Evolutionary conservation across 2,113 vertebrate genomes (phyloP).

Genomic region (Pelmatolapia mariae): DNA sequence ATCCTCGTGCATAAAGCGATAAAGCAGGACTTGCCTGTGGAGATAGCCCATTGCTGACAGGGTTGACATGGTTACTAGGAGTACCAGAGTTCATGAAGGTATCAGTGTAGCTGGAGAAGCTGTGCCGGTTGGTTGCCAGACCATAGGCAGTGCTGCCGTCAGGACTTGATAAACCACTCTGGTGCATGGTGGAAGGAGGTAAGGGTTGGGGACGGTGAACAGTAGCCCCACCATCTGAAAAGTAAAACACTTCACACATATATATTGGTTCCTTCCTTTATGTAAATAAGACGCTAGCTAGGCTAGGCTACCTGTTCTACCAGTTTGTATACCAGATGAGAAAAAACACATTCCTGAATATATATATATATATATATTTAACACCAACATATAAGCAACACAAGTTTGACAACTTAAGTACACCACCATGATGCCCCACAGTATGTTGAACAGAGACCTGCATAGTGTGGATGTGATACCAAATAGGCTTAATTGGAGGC

Average conservation of each 20-base stretch:
- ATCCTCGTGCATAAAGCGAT: not conserved
- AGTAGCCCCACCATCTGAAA: slow-evolving; percentile 80
- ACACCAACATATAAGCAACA: not conserved
- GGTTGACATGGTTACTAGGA: slow-evolving; percentile 88
- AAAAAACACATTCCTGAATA: not conserved
- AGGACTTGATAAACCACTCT: slow-evolving; percentile 75
- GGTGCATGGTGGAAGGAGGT: slow-evolving; percentile 94
- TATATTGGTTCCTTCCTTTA: not conserved
- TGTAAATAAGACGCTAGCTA: not conserved
- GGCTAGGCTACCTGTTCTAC: not conserved
- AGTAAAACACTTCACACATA: not conserved
- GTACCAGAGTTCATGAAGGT: slow-evolving; percentile 88
- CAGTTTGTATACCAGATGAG: not conserved
- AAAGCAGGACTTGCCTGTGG: slow-evolving; percentile 80
- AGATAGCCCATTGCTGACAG: slow-evolving; percentile 90
- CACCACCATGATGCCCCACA: not conserved
- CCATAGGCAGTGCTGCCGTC: slow-evolving; percentile 85
- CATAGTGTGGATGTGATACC: not conserved
- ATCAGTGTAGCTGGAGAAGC: slow-evolving; percentile 95
- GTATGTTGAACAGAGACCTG: not conserved
- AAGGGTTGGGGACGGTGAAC: slow-evolving; percentile 93
- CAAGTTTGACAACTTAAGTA: not conserved
- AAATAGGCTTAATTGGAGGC: not conserved
- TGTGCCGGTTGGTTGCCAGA: slow-evolving; percentile 79
- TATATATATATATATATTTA: not conserved